phyloP scores from a whole-genome alignment of 2,797 vertebrate genomes.

The Xiphorhynchus erythropygius region DNA sequence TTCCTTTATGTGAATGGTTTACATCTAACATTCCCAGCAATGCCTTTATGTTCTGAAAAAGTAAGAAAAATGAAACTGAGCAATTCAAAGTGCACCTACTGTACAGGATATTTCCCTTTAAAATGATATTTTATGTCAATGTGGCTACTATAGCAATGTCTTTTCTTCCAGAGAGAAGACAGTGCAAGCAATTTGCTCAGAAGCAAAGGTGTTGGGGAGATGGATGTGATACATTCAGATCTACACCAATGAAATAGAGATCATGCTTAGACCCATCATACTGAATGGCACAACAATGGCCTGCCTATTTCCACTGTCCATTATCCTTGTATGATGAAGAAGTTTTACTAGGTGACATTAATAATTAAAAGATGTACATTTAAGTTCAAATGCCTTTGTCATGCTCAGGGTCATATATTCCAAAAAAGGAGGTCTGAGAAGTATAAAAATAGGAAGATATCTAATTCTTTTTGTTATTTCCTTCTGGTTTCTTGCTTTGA shows the following conservation, averaged over 20 bases:
- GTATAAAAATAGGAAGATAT: neutral
- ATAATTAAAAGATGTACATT: neutral
- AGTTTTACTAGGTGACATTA: neutral
- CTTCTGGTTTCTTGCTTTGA: neutral
- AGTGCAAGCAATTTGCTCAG: neutral
- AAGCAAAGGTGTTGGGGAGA: neutral
- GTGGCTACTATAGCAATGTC: neutral
- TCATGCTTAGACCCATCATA: neutral
- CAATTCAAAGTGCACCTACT: neutral
- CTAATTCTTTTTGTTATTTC: neutral
- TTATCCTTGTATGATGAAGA: neutral
- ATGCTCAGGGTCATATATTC: neutral
- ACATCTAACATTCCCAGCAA: neutral
- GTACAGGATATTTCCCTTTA: neutral
- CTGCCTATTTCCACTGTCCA: neutral
- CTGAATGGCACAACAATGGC: neutral
- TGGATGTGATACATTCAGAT: neutral
- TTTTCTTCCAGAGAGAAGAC: neutral
- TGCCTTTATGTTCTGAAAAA: slow-evolving; percentile 9
- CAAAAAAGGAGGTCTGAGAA: neutral
- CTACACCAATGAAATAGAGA: neutral
- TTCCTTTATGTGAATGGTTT: neutral
- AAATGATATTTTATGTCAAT: neutral
- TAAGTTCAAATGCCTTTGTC: neutral
- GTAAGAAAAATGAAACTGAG: slow-evolving; percentile 25